Evolutionary conservation across 2,888 invertebrate genomes (phyloP).

Genomic region (Embidobia sp.): DNA sequence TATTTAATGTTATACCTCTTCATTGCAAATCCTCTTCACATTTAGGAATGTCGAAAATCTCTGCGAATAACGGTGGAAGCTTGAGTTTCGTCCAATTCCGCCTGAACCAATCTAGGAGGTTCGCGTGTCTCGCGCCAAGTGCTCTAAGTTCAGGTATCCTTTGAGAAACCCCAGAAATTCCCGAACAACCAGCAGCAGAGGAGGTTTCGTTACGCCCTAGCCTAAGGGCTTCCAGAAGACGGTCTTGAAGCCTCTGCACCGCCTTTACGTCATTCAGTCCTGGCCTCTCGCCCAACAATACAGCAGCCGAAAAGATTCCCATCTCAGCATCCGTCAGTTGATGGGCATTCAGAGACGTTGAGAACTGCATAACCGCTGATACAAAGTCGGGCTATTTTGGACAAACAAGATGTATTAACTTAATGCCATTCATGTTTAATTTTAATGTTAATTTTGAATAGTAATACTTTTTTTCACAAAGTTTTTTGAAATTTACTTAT

Average conservation of each 20-base stretch:
- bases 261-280: slow-evolving; percentile 91
- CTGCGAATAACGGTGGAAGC: slow-evolving; percentile 96
- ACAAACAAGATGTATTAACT: slow-evolving; percentile 69
- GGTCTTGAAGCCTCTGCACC: slow-evolving; percentile 90
- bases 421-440: too few species aligned
- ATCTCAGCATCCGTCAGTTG: slow-evolving; percentile 94
- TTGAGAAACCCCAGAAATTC: slow-evolving; percentile 82
- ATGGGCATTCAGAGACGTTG: slow-evolving; percentile 88
- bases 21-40: slow-evolving; percentile 86
- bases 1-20: slow-evolving; percentile 67
- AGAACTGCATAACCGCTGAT: slow-evolving; percentile 90
- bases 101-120: slow-evolving; percentile 94
- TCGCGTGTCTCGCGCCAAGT: slow-evolving; percentile 91
- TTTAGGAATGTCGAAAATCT: slow-evolving; percentile 98
- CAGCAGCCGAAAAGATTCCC: slow-evolving; percentile 92
- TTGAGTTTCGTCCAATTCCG: slow-evolving; percentile 92
- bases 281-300: slow-evolving; percentile 90
- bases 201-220: slow-evolving; percentile 79
- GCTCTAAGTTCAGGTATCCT: slow-evolving; percentile 89
- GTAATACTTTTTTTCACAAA: too few species aligned
- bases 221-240: slow-evolving; percentile 93
- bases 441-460: too few species aligned
- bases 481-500: too few species aligned
- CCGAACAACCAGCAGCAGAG: slow-evolving; percentile 76
- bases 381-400: slow-evolving; percentile 89